Evolutionary conservation across 2,113 vertebrate species (phyloP).

Genomic region (Bagarius yarrelli): DNA sequence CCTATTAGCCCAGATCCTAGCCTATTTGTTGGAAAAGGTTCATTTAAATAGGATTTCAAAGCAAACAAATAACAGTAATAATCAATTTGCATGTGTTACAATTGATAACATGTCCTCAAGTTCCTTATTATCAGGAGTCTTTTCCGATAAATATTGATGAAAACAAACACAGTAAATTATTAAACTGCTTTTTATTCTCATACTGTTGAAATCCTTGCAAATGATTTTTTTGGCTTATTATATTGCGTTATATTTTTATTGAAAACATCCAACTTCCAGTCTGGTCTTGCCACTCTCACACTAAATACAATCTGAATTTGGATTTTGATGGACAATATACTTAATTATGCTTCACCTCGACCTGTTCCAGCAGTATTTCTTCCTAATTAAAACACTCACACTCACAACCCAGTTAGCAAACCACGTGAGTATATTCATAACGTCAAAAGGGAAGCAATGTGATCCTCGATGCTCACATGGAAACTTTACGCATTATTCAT

Average conservation of each 20-base stretch:
- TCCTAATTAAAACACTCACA: neutral
- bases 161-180: neutral
- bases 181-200: neutral
- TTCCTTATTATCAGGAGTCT: neutral
- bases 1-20: neutral
- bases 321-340: neutral
- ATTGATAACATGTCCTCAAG: neutral
- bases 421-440: neutral
- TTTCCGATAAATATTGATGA: neutral
- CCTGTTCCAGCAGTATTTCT: neutral
- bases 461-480: neutral
- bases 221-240: neutral
- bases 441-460: neutral
- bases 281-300: neutral
- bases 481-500: conserved; percentile 32
- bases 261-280: neutral
- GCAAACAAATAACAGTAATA: neutral
- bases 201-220: neutral
- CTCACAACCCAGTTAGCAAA: neutral
- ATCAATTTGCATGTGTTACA: neutral
- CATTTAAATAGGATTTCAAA: neutral
- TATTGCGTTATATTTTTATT: neutral
- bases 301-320: neutral
- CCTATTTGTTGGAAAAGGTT: neutral
- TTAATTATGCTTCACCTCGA: neutral